phyloP scores from a whole-genome alignment of 2,797 vertebrate species.

The Bucorvus abyssinicus region DNA sequence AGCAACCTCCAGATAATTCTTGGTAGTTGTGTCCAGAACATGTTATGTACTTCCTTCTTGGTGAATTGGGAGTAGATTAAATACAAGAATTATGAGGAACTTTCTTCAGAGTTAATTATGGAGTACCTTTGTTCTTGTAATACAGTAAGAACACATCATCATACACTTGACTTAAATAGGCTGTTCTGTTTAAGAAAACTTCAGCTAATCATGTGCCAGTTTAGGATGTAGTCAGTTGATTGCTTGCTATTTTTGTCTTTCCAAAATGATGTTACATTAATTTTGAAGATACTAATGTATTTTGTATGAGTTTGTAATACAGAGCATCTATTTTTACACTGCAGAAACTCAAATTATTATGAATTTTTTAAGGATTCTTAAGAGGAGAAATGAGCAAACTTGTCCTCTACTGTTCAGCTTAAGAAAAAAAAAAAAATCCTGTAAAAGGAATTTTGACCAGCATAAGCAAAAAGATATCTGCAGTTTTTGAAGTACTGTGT shows the following conservation, averaged over 20 bases:
- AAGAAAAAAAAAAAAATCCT: not conserved
- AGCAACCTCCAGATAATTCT: not conserved
- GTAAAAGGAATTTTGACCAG: not conserved
- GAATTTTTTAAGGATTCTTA: not conserved
- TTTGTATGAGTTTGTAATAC: conserved; percentile 15
- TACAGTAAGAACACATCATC: not conserved
- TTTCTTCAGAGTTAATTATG: not conserved
- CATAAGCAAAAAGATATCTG: not conserved
- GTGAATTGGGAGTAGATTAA: not conserved
- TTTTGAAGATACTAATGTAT: conserved; percentile 26
- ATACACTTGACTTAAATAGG: not conserved
- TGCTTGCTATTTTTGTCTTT: conserved; percentile 8
- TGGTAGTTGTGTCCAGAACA: not conserved
- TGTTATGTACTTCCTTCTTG: not conserved
- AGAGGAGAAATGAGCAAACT: not conserved
- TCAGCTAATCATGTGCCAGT: not conserved
- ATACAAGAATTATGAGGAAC: not conserved
- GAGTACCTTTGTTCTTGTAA: not conserved
- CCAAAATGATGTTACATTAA: not conserved
- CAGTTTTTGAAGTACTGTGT: not conserved
- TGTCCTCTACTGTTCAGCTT: not conserved
- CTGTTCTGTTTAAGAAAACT: not conserved
- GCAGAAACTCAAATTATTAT: not conserved
- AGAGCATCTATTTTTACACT: conserved; percentile 15
- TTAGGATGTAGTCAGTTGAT: not conserved